Conservation (phyloP, 2,113 vertebrate species). For the Nothoprocta perdicaria region DNA sequence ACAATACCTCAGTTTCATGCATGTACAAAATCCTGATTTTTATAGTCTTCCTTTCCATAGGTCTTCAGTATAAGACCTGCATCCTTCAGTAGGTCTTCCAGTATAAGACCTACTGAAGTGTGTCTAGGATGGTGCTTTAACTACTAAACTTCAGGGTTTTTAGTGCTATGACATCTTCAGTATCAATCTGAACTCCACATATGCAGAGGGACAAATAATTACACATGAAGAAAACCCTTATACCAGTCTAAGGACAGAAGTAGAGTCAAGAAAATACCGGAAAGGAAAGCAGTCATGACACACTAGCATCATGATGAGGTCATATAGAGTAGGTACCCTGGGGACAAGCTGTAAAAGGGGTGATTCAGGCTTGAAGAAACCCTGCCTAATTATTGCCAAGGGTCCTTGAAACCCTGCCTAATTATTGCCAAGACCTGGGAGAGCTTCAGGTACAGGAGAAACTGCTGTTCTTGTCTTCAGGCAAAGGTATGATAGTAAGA, state of each 20-base stretch:
- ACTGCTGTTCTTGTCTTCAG: fast-evolving
- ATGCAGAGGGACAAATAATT: neutral
- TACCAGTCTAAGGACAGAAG: neutral
- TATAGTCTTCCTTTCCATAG: neutral
- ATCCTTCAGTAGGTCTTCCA: too few species aligned
- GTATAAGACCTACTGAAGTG: neutral
- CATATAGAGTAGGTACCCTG: neutral
- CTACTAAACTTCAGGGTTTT: neutral
- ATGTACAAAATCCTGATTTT: neutral
- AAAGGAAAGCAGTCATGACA: neutral
- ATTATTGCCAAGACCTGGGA: neutral
- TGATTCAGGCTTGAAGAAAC: neutral
- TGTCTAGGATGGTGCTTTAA: neutral
- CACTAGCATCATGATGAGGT: neutral
- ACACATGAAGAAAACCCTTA: neutral
- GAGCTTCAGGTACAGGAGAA: neutral
- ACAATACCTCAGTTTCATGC: neutral
- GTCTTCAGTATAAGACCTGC: too few species aligned
- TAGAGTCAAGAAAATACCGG: neutral
- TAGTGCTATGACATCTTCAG: neutral
- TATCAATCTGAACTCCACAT: neutral
- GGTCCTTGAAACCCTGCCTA: neutral
- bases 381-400: neutral
- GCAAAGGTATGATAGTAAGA: fast-evolving
- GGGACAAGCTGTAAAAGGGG: neutral